These are phyloP conservation scores for Epinephelus lanceolatus DNA, from an alignment of 2,113 vertebrate genomes.

Conservation along the genomic window DNA sequence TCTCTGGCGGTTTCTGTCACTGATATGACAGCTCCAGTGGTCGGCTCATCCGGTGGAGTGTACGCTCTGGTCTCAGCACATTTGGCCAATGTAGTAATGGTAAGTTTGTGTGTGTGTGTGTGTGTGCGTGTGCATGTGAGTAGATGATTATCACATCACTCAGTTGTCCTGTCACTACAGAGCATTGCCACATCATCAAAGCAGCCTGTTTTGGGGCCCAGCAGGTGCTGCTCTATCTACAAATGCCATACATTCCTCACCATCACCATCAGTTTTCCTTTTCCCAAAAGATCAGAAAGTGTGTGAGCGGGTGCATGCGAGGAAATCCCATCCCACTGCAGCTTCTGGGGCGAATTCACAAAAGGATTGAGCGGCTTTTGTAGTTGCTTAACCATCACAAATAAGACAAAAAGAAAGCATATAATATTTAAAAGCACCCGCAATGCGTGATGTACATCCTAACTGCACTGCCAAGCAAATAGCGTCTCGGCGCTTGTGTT, in stretches of 20 bases:
- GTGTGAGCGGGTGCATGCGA: slow-evolving; percentile 18
- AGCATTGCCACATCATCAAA: slow-evolving; percentile 45
- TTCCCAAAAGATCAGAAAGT: slow-evolving; percentile 38
- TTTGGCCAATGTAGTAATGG: slow-evolving; percentile 98
- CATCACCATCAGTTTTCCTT: slow-evolving; percentile 13
- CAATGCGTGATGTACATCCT: too few relatives aligned
- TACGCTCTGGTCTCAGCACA: slow-evolving; percentile 97
- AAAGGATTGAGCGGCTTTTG: too few relatives aligned
- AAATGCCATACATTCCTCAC: slow-evolving; percentile 70
- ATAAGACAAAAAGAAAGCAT: too few relatives aligned
- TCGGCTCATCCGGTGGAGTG: slow-evolving; percentile 96
- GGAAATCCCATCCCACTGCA: slow-evolving; percentile 24
- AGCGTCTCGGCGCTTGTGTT: too few relatives aligned
- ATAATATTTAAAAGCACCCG: too few relatives aligned
- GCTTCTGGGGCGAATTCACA: too few relatives aligned
- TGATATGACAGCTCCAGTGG: slow-evolving; percentile 96
- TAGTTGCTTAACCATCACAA: too few relatives aligned
- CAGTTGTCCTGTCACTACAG: slow-evolving; percentile 42
- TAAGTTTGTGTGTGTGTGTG: slow-evolving; percentile 71
- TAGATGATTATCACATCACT: slow-evolving; percentile 52
- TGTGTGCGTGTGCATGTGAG: slow-evolving; percentile 15
- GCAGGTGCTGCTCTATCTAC: slow-evolving; percentile 64
- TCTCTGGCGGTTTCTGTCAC: slow-evolving; percentile 95
- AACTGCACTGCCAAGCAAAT: too few relatives aligned
- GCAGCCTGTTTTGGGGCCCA: slow-evolving; percentile 11